Evolutionary conservation across 2,888 invertebrate species (phyloP).

Genomic region (Heliconius cydno): DNA sequence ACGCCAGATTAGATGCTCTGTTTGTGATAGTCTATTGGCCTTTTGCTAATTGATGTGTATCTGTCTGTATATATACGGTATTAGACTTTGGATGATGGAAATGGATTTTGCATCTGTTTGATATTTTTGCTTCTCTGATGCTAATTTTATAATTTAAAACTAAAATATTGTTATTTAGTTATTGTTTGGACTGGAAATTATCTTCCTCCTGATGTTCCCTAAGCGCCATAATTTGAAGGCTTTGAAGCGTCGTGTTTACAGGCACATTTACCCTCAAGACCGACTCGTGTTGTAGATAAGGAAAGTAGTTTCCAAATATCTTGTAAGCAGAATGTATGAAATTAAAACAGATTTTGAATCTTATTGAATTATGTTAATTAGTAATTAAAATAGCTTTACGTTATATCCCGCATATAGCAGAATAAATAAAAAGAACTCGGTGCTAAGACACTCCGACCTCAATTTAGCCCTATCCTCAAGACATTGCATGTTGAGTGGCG

Average conservation of each 20-base stretch:
- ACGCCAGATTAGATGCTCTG: constrained; percentile 57
- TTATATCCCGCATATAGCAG: background rate
- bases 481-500: background rate
- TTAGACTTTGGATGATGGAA: background rate
- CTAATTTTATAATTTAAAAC: background rate
- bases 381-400: too few species aligned
- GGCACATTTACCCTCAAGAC: too few species aligned
- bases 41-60: constrained; percentile 41
- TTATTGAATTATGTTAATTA: background rate
- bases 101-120: background rate
- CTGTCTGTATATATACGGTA: background rate
- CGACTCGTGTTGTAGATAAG: too few species aligned
- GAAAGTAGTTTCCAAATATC: background rate
- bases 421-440: background rate
- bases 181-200: background rate
- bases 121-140: too few species aligned
- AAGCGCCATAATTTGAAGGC: too few species aligned
- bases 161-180: background rate
- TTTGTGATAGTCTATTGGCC: constrained; percentile 51
- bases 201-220: background rate
- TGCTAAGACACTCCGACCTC: background rate
- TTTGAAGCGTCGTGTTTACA: too few species aligned
- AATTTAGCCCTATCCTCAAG: background rate
- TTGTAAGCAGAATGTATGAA: background rate
- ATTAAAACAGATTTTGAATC: background rate